Conservation (phyloP, 1,140 invertebrate genomes). For the Ceratosolen solmsi region DNA sequence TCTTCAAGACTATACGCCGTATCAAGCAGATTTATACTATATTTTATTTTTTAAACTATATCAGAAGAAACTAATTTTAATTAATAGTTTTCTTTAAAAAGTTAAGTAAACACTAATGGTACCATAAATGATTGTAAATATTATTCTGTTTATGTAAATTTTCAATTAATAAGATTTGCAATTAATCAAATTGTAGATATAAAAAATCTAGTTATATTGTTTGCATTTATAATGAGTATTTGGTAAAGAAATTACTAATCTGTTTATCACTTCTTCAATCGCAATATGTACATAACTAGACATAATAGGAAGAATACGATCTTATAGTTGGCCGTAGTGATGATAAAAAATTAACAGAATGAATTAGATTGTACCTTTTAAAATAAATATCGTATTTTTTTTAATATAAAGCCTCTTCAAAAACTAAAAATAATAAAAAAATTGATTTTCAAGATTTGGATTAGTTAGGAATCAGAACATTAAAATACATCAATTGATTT, state of each 20-base stretch:
- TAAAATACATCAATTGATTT: no score
- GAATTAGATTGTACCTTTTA: not conserved
- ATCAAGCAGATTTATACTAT: not conserved
- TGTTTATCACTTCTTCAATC: slow-evolving; percentile 19
- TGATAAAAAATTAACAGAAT: not conserved
- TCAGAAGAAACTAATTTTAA: not conserved
- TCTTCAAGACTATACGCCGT: slow-evolving; percentile 13
- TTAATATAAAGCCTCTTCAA: no score
- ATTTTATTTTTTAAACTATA: slow-evolving; percentile 21
- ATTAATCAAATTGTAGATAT: no score
- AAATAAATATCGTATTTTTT: no score
- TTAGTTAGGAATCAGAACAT: no score
- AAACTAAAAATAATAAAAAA: no score
- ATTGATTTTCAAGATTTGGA: no score
- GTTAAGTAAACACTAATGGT: not conserved
- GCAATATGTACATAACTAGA: slow-evolving; percentile 23
- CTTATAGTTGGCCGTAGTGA: not conserved
- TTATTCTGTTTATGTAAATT: not conserved
- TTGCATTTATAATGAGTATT: no score
- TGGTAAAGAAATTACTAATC: not conserved
- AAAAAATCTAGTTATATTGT: no score
- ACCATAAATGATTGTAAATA: not conserved
- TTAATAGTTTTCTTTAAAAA: not conserved
- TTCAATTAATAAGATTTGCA: no score
- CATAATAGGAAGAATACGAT: not conserved